Evolutionary conservation across 2,113 vertebrate species (phyloP).

Genomic region (Danionella cerebrum): DNA sequence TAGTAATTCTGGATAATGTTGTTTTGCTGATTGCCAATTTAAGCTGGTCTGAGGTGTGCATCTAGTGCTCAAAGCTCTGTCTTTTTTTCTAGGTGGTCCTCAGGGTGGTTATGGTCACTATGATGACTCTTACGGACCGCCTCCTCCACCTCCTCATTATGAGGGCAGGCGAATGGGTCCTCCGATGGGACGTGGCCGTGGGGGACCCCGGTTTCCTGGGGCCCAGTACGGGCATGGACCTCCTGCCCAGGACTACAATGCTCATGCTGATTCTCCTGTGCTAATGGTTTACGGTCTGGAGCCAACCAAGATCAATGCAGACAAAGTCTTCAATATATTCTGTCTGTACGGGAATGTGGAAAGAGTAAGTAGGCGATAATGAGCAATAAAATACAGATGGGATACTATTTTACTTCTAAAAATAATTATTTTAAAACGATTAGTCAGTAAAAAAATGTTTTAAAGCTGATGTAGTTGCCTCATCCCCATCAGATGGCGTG

Average conservation of each 20-base stretch:
- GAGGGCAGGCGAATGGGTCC: slow-evolving; percentile 84
- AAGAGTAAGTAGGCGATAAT: slow-evolving; percentile 64
- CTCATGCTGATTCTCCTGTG: slow-evolving; percentile 84
- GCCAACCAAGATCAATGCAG: slow-evolving; percentile 81
- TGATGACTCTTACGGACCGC: slow-evolving; percentile 82
- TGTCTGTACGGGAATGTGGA: slow-evolving; percentile 90
- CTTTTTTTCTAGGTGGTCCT: slow-evolving; percentile 64
- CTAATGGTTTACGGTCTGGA: slow-evolving; percentile 91
- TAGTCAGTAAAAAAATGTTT: too few relatives aligned
- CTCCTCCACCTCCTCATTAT: slow-evolving; percentile 75
- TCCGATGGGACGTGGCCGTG: slow-evolving; percentile 73
- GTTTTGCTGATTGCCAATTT: too few relatives aligned
- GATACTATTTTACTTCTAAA: too few relatives aligned
- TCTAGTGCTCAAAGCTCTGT: background rate
- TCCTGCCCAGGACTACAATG: slow-evolving; percentile 75
- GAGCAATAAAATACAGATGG: too few relatives aligned
- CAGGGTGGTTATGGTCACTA: slow-evolving; percentile 82
- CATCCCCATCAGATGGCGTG: too few relatives aligned
- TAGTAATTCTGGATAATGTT: too few relatives aligned
- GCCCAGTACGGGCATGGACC: slow-evolving; percentile 77
- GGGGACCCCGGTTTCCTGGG: slow-evolving; percentile 73
- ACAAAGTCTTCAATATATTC: slow-evolving; percentile 88
- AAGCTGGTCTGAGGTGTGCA: background rate
- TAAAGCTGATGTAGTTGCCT: too few relatives aligned
- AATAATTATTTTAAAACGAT: too few relatives aligned